Evolutionary conservation across 1,140 invertebrate genomes (phyloP).

Genomic region (Episyrphus balteatus): DNA sequence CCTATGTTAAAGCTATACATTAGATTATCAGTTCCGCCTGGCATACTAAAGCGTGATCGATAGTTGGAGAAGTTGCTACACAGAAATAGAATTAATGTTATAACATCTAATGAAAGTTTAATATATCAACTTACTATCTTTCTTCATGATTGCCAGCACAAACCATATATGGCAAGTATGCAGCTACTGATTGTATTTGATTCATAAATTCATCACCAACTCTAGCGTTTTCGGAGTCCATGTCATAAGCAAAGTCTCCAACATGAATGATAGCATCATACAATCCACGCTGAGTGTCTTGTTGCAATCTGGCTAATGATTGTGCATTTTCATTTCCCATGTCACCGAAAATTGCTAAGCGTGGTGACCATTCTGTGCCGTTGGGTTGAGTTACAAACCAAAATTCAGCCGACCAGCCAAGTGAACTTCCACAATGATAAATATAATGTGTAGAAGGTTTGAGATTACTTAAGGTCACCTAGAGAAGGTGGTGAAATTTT

Average conservation of each 20-base stretch:
- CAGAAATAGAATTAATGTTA: conserved; percentile 19
- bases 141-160: conserved; percentile 86
- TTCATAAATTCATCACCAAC: conserved; percentile 87
- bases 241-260: conserved; percentile 94
- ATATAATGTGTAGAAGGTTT: conserved; percentile 53
- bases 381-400: conserved; percentile 56
- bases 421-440: conserved; percentile 72
- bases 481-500: conserved; percentile 4
- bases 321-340: conserved; percentile 83
- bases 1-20: conserved; percentile 89
- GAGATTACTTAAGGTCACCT: conserved; percentile 48
- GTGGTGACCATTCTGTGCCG: conserved; percentile 60
- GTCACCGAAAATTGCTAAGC: conserved; percentile 79
- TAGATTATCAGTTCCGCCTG: conserved; percentile 59
- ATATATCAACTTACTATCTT: conserved; percentile 46
- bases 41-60: conserved; percentile 78
- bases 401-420: conserved; percentile 72
- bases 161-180: conserved; percentile 84
- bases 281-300: conserved; percentile 64
- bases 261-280: conserved; percentile 88
- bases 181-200: conserved; percentile 76
- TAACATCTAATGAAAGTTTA: neutral
- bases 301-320: conserved; percentile 67
- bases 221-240: conserved; percentile 64
- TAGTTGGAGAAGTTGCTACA: conserved; percentile 85